Percentiles rank a stretch among this genome's conserved stretches.
phyloP scores from a whole-genome alignment of 2,888 invertebrate genomes.

The Acanthococcus lagerstroemiae region DNA sequence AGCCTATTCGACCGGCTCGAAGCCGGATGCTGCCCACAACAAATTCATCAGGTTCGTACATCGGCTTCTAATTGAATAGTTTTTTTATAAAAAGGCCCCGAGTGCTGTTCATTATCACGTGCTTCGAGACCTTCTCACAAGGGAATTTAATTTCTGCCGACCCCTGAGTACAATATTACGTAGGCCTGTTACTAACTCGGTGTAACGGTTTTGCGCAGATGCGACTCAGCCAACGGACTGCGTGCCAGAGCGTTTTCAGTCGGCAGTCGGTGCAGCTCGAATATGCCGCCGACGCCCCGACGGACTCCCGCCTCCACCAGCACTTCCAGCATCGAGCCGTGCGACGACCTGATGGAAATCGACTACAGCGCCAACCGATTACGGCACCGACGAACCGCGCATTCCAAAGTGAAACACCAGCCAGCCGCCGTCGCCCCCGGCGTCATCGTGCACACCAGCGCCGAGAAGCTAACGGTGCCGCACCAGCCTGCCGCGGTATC shows the following conservation, averaged over 20 bases:
- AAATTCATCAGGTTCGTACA: conserved; percentile 35
- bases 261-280: conserved; percentile 49
- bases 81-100: neutral
- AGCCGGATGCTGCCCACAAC: conserved; percentile 48
- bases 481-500: conserved; percentile 34
- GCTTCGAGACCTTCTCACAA: no score
- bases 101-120: neutral
- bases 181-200: no score
- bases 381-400: conserved; percentile 26
- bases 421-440: neutral
- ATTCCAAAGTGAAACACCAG: conserved; percentile 32
- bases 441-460: conserved; percentile 11
- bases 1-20: conserved; percentile 77
- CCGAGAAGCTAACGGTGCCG: conserved; percentile 31
- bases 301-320: conserved; percentile 42
- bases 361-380: conserved; percentile 49
- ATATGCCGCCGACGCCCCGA: conserved; percentile 30
- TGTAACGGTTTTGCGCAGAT: conserved; percentile 2
- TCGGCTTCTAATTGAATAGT: neutral
- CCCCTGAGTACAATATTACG: no score
- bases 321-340: conserved; percentile 45
- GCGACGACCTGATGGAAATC: conserved; percentile 75
- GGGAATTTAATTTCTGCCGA: no score
- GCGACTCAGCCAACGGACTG: conserved; percentile 28
- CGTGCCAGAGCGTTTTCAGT: conserved; percentile 68